Evolutionary conservation across 2,888 invertebrate genomes (phyloP), one percentile per base, ranked within the genome.

Genomic region (Athalia cordata): DNA sequence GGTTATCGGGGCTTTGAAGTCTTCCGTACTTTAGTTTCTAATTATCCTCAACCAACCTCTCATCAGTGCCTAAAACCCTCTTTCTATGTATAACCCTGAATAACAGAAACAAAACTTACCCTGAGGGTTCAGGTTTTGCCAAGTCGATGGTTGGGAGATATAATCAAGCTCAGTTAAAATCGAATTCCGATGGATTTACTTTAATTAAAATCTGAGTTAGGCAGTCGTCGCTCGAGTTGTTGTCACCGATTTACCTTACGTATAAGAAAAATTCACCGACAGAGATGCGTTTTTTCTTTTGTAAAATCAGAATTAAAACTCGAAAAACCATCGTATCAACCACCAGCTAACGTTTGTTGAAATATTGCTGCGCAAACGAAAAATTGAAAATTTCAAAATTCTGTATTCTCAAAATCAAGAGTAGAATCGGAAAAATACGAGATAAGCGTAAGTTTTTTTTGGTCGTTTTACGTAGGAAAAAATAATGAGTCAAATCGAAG

Each of bases 171-270:
- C 29, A 29, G 29, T 29, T 29, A 47, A 45, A 64, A 64, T 45
- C 43, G 29, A 64, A 47, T 45, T 45, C 29, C n/a, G 45, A 45
- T 64, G 47, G 64, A 64, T 64, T 64, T 45, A 64, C 64, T 13
- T 43, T 64, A 64, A 64, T 64, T 64, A 64, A 45, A 45, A 64
- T 64, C 29, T 29, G 29, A 29, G 29, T 29, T 29, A 29, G 29
- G 29, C 29, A 29, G 29, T 47, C n/a, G 45, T 45, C n/a, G 6
- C 64, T 11, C 45, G 29, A n/a, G 29, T 43, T 1, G 9, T 3
- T 64, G 9, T 9, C 45, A 64, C 11, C 11, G 45, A 64, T 64
- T 64, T 64, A 64, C 29, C 11, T 43, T 11, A 64, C n/a, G 45
- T 64, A 45, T 64, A 45, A n/a, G 3, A 47, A 45, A 49, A n/a